Conservation (phyloP, 2,113 vertebrate genomes). For the Eulemur macaco region DNA sequence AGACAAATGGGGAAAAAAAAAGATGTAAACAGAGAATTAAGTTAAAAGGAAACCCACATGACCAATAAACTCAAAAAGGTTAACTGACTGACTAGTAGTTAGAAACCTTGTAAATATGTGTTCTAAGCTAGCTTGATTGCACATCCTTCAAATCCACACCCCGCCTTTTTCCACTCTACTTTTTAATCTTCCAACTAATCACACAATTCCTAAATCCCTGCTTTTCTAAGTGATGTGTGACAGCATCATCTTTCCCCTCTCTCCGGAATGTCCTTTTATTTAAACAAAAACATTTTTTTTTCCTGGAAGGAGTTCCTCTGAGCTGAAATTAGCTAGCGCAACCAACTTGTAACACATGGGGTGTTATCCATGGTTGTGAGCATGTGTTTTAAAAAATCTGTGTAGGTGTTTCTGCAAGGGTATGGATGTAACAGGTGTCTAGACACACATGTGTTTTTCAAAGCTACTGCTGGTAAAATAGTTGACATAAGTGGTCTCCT, state of each 20-base stretch:
- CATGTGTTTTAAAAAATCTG: slow-evolving; percentile 56
- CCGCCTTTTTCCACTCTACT: neutral
- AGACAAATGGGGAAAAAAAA: neutral
- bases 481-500: slow-evolving; percentile 53
- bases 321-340: slow-evolving; percentile 36
- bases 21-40: neutral
- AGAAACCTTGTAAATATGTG: neutral
- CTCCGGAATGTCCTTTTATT: slow-evolving; percentile 13
- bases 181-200: neutral
- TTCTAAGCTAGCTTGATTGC: neutral
- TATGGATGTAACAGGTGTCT: slow-evolving; percentile 71
- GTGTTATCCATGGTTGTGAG: slow-evolving; percentile 33
- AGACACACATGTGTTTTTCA: neutral
- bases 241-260: neutral
- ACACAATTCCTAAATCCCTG: neutral
- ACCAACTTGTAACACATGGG: slow-evolving; percentile 56
- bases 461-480: slow-evolving; percentile 61
- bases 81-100: neutral
- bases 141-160: fast-evolving
- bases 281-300: neutral
- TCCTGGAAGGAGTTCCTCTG: slow-evolving; percentile 33
- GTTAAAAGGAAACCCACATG: neutral
- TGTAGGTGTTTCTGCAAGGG: slow-evolving; percentile 64
- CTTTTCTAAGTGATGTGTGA: neutral
- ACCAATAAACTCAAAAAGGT: neutral